A percentile compares a stretch with the other conserved stretches of the same genome.
Conservation (phyloP, 2,113 vertebrate species). For the Okapia johnstoni region DNA sequence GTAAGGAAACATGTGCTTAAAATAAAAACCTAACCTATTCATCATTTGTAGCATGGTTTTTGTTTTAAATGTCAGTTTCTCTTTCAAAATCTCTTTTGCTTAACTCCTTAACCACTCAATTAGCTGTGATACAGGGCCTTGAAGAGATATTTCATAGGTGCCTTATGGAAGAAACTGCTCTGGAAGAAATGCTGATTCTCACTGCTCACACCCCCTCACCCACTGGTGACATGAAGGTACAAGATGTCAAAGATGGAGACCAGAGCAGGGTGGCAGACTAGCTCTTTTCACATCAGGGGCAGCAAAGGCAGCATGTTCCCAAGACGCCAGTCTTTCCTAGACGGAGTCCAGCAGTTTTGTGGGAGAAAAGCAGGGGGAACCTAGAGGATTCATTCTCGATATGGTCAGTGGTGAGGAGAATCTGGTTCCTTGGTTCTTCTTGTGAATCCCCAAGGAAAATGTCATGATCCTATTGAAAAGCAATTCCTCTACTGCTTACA, state of each 20-base stretch:
- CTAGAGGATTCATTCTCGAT: not conserved
- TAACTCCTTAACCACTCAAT: not conserved
- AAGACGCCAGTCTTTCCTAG: not conserved
- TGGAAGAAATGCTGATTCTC: not conserved
- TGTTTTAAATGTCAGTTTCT: not conserved
- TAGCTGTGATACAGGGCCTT: not conserved
- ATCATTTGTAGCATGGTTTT: not conserved
- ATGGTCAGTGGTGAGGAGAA: not conserved
- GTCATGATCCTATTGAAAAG: not conserved
- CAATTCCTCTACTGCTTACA: not conserved
- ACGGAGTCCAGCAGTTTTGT: not conserved
- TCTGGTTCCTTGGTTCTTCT: not conserved
- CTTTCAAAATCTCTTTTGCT: not conserved
- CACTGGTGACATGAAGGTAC: not conserved
- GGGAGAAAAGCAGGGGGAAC: not conserved
- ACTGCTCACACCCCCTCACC: not conserved
- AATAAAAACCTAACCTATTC: not conserved
- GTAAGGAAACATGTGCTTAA: not conserved
- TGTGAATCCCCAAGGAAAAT: not conserved
- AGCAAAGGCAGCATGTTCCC: not conserved
- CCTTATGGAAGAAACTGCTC: not conserved
- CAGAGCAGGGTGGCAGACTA: not conserved
- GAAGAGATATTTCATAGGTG: not conserved
- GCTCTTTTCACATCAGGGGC: not conserved
- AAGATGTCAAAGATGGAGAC: not conserved